Percentiles rank a stretch among this genome's conserved stretches.
Evolutionary conservation across 2,888 invertebrate species (phyloP).

Genomic region (Masnerella sp.): DNA sequence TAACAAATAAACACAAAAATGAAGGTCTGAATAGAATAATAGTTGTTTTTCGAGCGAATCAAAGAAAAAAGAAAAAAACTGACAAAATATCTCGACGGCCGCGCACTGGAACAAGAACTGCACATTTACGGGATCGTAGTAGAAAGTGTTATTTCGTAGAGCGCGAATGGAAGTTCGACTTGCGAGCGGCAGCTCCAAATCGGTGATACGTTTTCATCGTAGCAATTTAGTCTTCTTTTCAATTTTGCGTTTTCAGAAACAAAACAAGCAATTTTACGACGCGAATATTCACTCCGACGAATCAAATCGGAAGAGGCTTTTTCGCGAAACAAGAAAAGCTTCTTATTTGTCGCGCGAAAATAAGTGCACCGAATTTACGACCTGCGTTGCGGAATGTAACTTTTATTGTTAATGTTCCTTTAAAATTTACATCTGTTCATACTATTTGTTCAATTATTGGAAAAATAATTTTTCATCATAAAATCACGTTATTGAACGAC

Average conservation of each 20-base stretch:
- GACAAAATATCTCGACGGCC: too few species aligned
- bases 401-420: background rate
- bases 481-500: too few species aligned
- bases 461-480: too few species aligned
- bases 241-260: conserved; percentile 25
- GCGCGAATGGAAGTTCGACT: conserved; percentile 20
- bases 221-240: conserved; percentile 22
- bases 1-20: too few species aligned
- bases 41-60: too few species aligned
- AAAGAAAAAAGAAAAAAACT: background rate
- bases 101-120: background rate
- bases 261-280: conserved; percentile 24
- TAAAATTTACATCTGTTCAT: background rate
- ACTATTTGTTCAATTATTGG: background rate
- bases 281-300: conserved; percentile 39
- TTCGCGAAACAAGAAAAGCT: conserved; percentile 15
- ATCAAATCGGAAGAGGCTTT: conserved; percentile 20
- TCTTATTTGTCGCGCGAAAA: conserved; percentile 15
- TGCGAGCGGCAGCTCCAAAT: conserved; percentile 1
- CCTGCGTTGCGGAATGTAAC: background rate
- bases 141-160: conserved; percentile 28
- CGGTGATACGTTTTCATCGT: conserved; percentile 35
- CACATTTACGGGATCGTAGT: conserved; percentile 9
- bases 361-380: conserved; percentile 12
- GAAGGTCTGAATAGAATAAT: too few species aligned